Base-by-base conservation (phyloP, 2,797 vertebrate species). In the Mallotus villosus region DNA sequence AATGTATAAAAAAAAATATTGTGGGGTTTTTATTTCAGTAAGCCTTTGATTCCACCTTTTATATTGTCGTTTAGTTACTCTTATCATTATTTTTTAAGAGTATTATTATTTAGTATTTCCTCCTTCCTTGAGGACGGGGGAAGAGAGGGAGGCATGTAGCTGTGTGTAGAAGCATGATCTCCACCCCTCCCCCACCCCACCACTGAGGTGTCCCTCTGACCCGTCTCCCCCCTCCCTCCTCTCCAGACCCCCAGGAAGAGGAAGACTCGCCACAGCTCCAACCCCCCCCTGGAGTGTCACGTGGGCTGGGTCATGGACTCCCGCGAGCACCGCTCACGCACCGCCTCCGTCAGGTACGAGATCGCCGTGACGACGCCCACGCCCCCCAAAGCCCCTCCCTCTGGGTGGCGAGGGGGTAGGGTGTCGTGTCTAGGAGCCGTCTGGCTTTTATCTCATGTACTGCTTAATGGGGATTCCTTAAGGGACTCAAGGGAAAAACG, bases 281-380 rank as follows among this genome's bases (percentile, higher is more conserved):
- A 99, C 84, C 98, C 98, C 0, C 98, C 98, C 0, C 91, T 99
- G 95, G 98, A 99, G 90, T 97, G 96, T 81, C 98, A 99, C 0
- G 97, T 99, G 2, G 98, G 98, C 82, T 99, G 98, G 98, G 97
- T 99, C 83, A 99, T 99, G 98, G 98, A 99, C 86, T 99, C 98
- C 14, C 91, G 98, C 61, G 98, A 99, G 81, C 98, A 99, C 82
- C 93, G 97, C 59, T 97, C 97, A 21, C 92, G 97, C 25, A 98
- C 97, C 0, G 95, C 97, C 69, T 99, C 98, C 0, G 96, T 99
- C 89, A 99, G 97, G 97, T 99, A 83, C 84, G 86, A 27, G 19
- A 21, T 12, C 0, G 14, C 16, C 34, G 9, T 8, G 8, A 4
- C 58, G n/a, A 58, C 37, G 0, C 3, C 19, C 57, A 12, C 22